Evolutionary conservation across 2,113 vertebrate genomes (phyloP).

Genomic region (Strix aluco): DNA sequence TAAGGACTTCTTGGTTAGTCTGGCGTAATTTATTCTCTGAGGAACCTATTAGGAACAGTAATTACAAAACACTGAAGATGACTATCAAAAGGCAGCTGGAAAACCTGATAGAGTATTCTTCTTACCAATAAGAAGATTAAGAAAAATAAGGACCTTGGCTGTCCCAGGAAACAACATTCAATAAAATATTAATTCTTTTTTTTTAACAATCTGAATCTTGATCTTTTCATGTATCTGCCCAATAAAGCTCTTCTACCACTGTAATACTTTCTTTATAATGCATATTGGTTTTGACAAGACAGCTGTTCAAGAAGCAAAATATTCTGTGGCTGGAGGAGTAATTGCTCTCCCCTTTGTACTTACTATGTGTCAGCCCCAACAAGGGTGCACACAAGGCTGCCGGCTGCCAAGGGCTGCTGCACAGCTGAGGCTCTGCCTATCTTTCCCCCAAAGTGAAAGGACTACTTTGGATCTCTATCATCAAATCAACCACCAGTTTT

Average conservation of each 20-base stretch:
- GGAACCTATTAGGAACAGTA: not conserved
- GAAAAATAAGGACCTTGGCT: not conserved
- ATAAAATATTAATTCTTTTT: not conserved
- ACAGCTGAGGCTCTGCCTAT: not conserved
- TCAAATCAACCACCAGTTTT: not conserved
- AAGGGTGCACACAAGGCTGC: not conserved
- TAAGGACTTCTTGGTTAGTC: not conserved
- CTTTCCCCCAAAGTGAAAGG: not conserved
- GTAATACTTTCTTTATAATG: not conserved
- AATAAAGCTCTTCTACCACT: not conserved
- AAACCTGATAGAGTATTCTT: not conserved
- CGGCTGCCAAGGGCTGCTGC: not conserved
- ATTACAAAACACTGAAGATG: not conserved
- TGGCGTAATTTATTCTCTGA: not conserved
- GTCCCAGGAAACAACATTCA: not conserved
- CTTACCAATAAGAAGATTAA: not conserved
- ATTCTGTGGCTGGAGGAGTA: not conserved
- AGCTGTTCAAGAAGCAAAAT: not conserved
- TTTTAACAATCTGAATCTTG: not conserved
- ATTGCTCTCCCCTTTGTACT: not conserved
- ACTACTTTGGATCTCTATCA: not conserved
- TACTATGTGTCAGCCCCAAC: not conserved
- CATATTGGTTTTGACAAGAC: not conserved
- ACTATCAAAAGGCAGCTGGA: not conserved
- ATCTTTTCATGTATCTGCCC: not conserved